Percentiles rank a stretch among this genome's conserved stretches.
These are phyloP conservation scores for Drosophila albomicans DNA, from an alignment of 1,140 invertebrate genomes.

Conservation along the genomic window DNA sequence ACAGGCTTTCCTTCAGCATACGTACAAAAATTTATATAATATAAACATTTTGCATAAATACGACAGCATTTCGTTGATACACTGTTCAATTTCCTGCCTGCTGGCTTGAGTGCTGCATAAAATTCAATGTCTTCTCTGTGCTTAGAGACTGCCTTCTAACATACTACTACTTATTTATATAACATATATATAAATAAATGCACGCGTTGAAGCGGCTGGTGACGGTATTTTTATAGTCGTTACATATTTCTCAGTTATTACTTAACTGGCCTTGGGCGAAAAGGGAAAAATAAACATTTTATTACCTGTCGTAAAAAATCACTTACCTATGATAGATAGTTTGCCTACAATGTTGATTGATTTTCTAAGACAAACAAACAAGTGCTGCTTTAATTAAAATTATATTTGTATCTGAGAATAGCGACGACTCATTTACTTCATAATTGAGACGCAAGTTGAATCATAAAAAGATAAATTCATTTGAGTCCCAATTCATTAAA, in stretches of 20 bases:
- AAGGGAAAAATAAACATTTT: not conserved
- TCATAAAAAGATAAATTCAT: too few relatives aligned
- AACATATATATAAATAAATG: not conserved
- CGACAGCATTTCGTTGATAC: not conserved
- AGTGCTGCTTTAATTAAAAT: not conserved
- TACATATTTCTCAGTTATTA: not conserved
- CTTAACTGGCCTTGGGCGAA: not conserved
- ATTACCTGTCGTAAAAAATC: not conserved
- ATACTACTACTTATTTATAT: too few relatives aligned
- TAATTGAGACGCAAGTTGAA: too few relatives aligned
- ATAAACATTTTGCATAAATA: conserved; percentile 4
- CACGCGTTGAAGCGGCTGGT: not conserved
- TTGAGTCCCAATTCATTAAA: too few relatives aligned
- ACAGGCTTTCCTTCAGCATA: not conserved
- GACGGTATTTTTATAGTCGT: not conserved
- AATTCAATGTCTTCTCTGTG: not conserved
- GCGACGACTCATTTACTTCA: too few relatives aligned
- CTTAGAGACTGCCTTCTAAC: not conserved
- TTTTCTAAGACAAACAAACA: not conserved
- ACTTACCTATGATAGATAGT: too few relatives aligned
- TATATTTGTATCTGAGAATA: not conserved
- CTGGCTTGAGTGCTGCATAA: not conserved
- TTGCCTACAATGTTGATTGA: conserved; percentile 1
- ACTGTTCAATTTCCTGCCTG: not conserved
- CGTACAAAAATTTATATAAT: not conserved